Base-by-base conservation (phyloP, 2,888 invertebrate species). In the Drosophila nigritarsus region DNA sequence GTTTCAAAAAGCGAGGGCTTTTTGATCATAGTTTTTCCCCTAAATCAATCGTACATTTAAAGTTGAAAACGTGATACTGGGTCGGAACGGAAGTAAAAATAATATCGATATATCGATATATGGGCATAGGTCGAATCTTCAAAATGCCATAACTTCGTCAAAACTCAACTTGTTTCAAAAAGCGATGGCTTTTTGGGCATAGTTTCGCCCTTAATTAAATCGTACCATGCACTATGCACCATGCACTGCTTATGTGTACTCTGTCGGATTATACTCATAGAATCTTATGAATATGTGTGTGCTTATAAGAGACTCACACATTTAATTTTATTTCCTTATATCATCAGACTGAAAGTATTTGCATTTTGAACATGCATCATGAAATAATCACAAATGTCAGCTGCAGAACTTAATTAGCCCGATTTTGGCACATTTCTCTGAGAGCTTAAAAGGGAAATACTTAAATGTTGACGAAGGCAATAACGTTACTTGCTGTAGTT, bases 381-480 rank as follows among this genome's bases (percentile, higher is more conserved):
- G 15, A 45, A 15, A 24, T 45, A 15, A 15, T 49, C 29, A 27
- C 27, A 49, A 18, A 49, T 49, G 27, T 49, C 49, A 49, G 9
- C 9, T 29, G n/a, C 24, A 50, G 13, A 13, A 3, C 55, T 38
- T 24, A 38, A 38, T 54, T 38, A 54, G 18, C 27, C 6, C 36
- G n/a, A 18, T 54, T 27, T 13, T 27, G n/a, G 2, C 38, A 38
- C 36, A 20, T 18, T 36, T 27, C 18, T 27, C 27, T 15, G 11
- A 38, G 13, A 29, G 8, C 49, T 38, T 11, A 18, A 61, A 50
- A 36, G 34, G 7, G 6, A n/a, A 66, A 67, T 56, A 73, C 53
- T 65, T 70, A 56, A 76, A 67, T 69, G 62, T 55, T 34, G 51
- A 61, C 71, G 15, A 13, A 27, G 62, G 58, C 58, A 38, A 55